These are phyloP conservation scores for Laticauda colubrina DNA, from an alignment of 2,113 vertebrate species.

Conservation along the genomic window DNA sequence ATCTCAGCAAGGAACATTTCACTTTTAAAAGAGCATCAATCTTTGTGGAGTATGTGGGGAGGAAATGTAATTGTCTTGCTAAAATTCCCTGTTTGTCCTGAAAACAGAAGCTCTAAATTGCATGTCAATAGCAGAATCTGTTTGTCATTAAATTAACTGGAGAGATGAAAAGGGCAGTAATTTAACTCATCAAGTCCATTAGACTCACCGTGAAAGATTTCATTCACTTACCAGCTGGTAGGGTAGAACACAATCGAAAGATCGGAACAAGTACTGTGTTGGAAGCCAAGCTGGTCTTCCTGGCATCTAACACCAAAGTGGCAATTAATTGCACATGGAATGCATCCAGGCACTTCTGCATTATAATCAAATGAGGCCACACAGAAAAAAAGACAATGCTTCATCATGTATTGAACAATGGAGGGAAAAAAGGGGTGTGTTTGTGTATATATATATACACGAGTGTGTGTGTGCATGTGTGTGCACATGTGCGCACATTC, in stretches of 20 bases:
- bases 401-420: constrained; percentile 31
- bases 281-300: constrained; percentile 40
- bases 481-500: not conserved
- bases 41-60: constrained; percentile 13
- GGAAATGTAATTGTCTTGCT: not conserved
- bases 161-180: constrained; percentile 53
- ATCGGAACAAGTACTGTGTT: constrained; percentile 54
- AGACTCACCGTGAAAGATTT: constrained; percentile 60
- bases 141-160: constrained; percentile 56
- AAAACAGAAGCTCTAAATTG: constrained; percentile 54
- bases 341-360: constrained; percentile 63
- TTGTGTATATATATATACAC: not conserved
- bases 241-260: constrained; percentile 55
- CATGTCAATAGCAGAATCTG: constrained; percentile 53
- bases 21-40: constrained; percentile 33
- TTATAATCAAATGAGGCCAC: constrained; percentile 71
- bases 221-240: constrained; percentile 74
- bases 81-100: constrained; percentile 55
- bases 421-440: not conserved
- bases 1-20: not conserved
- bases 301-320: constrained; percentile 70
- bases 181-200: constrained; percentile 52
- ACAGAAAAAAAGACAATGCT: constrained; percentile 63
- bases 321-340: constrained; percentile 73
- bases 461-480: not conserved